phyloP scores from a whole-genome alignment of 2,113 vertebrate genomes.

The Gasterosteus aculeatus region DNA sequence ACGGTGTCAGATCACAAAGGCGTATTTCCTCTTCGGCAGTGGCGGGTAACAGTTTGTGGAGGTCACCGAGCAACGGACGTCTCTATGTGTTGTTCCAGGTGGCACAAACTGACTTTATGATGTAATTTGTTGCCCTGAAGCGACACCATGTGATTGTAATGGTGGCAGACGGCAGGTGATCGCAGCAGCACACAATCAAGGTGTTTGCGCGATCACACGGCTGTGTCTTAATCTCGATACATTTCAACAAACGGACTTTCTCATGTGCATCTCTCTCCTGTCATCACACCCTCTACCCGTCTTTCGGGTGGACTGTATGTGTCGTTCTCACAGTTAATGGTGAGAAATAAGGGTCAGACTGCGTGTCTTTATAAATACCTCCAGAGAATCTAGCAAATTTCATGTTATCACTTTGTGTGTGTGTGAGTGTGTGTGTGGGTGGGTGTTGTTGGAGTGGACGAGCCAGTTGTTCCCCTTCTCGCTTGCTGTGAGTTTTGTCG shows the following conservation, averaged over 20 bases:
- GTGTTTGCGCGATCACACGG: background rate
- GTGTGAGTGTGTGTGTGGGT: conserved; percentile 19
- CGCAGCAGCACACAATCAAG: background rate
- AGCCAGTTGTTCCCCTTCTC: conserved; percentile 52
- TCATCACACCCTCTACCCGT: background rate
- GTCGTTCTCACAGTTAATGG: conserved; percentile 27
- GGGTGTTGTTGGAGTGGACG: conserved; percentile 31
- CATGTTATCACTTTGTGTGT: conserved; percentile 12
- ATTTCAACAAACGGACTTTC: background rate
- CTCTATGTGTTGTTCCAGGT: background rate
- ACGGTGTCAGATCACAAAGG: background rate
- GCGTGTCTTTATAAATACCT: conserved; percentile 15
- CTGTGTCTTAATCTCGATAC: background rate
- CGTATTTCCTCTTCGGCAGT: background rate
- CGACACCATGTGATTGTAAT: background rate
- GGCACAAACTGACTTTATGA: background rate
- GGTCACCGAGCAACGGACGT: background rate
- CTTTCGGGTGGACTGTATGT: conserved; percentile 11
- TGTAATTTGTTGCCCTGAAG: background rate
- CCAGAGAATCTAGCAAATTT: background rate
- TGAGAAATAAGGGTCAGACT: conserved; percentile 12
- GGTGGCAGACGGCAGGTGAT: background rate
- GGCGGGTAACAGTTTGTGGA: background rate
- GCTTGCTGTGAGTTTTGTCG: conserved; percentile 25
- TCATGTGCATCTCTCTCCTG: background rate